Evolutionary conservation across 2,888 invertebrate genomes (phyloP).

Genomic region (Epiblema foenella): DNA sequence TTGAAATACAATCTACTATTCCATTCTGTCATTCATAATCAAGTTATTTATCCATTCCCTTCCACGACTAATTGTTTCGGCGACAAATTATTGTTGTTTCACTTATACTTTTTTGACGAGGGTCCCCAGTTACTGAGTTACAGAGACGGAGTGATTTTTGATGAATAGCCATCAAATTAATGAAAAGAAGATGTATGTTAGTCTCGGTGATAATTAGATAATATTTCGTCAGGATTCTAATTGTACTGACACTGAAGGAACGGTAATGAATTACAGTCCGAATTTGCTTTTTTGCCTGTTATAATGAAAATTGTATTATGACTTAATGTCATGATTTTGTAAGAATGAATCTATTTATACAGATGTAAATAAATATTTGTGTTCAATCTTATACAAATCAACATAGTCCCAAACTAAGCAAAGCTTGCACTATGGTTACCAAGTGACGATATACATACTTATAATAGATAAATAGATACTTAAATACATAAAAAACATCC

Average conservation of each 20-base stretch:
- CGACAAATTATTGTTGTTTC: constrained; percentile 75
- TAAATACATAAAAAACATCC: too few relatives aligned
- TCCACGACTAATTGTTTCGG: constrained; percentile 54
- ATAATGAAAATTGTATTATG: constrained; percentile 26
- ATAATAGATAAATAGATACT: too few relatives aligned
- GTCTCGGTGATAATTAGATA: constrained; percentile 39
- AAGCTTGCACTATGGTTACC: too few relatives aligned
- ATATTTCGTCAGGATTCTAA: constrained; percentile 16
- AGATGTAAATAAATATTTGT: too few relatives aligned
- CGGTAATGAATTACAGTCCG: constrained; percentile 38
- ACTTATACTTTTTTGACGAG: constrained; percentile 76
- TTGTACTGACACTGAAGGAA: constrained; percentile 16
- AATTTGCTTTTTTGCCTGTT: constrained; percentile 23
- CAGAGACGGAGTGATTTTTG: constrained; percentile 47
- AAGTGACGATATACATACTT: too few relatives aligned
- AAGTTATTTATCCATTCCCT: constrained; percentile 41
- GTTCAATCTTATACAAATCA: too few relatives aligned
- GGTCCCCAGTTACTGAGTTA: constrained; percentile 59
- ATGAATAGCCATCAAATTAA: constrained; percentile 43
- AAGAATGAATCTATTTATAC: constrained; percentile 21
- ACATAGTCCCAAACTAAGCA: too few relatives aligned
- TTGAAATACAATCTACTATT: too few relatives aligned
- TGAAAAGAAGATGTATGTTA: constrained; percentile 38
- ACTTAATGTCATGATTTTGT: constrained; percentile 20
- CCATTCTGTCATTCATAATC: constrained; percentile 36